Conservation (phyloP, 2,113 vertebrate genomes). For the Macquaria ambigua region DNA sequence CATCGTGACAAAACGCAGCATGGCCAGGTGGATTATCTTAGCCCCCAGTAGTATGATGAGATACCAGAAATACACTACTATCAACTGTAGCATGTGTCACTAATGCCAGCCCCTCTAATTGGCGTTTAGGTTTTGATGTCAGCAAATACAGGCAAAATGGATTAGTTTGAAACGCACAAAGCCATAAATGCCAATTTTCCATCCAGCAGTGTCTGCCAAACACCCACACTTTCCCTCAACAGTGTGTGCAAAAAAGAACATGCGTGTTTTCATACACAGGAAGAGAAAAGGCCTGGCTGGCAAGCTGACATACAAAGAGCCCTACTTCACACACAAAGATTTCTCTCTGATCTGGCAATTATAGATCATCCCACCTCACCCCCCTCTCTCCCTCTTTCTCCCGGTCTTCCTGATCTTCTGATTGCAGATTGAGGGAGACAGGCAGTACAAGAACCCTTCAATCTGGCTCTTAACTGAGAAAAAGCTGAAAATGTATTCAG, state of each 20-base stretch:
- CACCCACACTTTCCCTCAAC: conserved; percentile 33
- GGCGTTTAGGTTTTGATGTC: conserved; percentile 59
- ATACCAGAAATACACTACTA: conserved; percentile 25
- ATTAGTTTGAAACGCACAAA: conserved; percentile 58
- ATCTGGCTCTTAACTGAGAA: conserved; percentile 65
- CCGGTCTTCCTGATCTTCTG: conserved; percentile 70
- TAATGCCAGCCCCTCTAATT: conserved; percentile 52
- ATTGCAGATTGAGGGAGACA: conserved; percentile 73
- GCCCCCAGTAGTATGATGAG: not conserved
- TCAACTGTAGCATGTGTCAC: conserved; percentile 25
- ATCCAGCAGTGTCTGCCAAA: conserved; percentile 44
- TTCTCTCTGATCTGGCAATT: conserved; percentile 80
- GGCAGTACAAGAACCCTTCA: conserved; percentile 76
- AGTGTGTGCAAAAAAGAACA: conserved; percentile 37
- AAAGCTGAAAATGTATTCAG: conserved; percentile 69
- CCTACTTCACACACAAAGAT: conserved; percentile 75
- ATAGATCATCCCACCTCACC: conserved; percentile 67
- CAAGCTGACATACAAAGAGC: conserved; percentile 66
- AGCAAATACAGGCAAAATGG: conserved; percentile 57
- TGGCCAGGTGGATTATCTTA: not conserved
- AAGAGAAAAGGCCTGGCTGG: conserved; percentile 59
- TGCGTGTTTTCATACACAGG: conserved; percentile 70
- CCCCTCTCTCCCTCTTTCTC: conserved; percentile 38
- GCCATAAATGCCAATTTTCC: conserved; percentile 54
- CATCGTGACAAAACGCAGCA: not conserved